These are phyloP conservation scores for Micromys minutus DNA, from an alignment of 2,113 vertebrate species.

Conservation along the genomic window DNA sequence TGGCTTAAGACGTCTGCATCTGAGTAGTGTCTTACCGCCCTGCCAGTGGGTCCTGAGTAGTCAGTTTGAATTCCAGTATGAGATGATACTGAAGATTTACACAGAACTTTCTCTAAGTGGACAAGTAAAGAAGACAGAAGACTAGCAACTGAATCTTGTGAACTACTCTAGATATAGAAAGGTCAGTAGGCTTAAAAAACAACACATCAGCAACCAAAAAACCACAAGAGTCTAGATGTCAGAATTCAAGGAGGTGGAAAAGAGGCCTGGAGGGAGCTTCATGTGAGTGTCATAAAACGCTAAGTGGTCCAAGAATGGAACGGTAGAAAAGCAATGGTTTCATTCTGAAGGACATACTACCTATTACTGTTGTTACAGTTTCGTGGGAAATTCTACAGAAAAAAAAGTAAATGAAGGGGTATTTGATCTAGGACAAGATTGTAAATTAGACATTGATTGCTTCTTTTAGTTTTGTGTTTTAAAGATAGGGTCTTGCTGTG, in stretches of 20 bases:
- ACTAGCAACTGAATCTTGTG: conserved; percentile 1
- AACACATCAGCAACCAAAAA: too few species aligned
- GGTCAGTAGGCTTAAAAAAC: neutral
- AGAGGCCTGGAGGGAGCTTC: neutral
- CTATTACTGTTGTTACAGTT: neutral
- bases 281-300: neutral
- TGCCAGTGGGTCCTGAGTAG: neutral
- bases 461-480: neutral
- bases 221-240: neutral
- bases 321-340: conserved; percentile 25
- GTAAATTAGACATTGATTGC: neutral
- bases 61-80: neutral
- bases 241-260: neutral
- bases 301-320: neutral
- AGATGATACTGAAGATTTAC: neutral
- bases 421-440: neutral
- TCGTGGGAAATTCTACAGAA: neutral
- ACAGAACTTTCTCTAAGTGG: neutral
- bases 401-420: neutral
- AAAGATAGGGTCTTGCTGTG: neutral
- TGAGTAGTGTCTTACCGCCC: neutral
- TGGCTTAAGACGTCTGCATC: neutral
- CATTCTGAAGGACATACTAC: neutral
- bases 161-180: neutral
- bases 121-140: neutral